Base-by-base conservation (phyloP, 2,888 invertebrate genomes). In the Melipona beecheii region DNA sequence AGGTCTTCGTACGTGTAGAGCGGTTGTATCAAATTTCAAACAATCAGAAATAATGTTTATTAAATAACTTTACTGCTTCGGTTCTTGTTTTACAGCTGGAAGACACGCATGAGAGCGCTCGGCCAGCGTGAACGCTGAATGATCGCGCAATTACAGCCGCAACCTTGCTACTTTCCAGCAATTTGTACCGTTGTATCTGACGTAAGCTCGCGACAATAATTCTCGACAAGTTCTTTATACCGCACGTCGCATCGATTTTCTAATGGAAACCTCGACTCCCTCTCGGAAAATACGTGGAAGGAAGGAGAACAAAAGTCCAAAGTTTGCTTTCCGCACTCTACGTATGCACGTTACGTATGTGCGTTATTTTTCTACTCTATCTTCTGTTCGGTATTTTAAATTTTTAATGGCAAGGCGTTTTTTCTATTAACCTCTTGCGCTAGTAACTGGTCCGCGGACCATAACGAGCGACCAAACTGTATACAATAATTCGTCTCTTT, bases 161-260 rank as follows among this genome's bases (percentile, higher is more conserved):
- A 84, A 81, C 84, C 83, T 84, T 84, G 84, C 52, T 78, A 56
- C 64, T 71, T 75, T 75, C 84, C 84, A 75, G 62, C 84, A 84
- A 84, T 84, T 84, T 78, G 75, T 78, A 72, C 54, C 75, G 83
- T 78, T 78, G 75, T 15, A 4, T 64, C 66, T 78, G 83, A 84
- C 82, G 84, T 76, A 78, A 78, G 68, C 72, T 24, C 56, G 17
- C 62, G 24, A 56, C 60, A 78, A 78, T 74, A 72, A 70, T 77
- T 81, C 72, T 24, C 21, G n/a, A 24, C 56, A 43, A 50, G 24
- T 6, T 62, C 54, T 52, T 78, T 49, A 60, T 21, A 17, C n/a
- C 54, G 27, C 66, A 15, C 9, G 15, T 27, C 71, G 52, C 43
- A 78, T 60, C 60, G 62, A 69, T 52, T 52, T 13, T 27, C 43